Evolutionary conservation across 2,113 vertebrate genomes (phyloP).

Genomic region (Toxostoma redivivum): DNA sequence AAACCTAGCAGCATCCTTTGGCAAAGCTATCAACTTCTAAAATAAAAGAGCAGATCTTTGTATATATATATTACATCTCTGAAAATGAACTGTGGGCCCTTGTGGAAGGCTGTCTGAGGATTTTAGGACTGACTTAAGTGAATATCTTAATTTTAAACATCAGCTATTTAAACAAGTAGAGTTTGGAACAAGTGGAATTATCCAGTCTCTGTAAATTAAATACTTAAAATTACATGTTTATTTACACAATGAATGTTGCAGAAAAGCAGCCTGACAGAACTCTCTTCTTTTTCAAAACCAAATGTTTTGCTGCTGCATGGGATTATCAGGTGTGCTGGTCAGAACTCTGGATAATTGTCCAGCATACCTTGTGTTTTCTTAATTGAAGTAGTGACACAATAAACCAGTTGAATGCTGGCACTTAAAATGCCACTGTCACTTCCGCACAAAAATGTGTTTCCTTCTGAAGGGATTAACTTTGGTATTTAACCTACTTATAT

Average conservation of each 20-base stretch:
- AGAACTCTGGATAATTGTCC: not conserved
- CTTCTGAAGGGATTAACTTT: not conserved
- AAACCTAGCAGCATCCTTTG: conserved; percentile 94
- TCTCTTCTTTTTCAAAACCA: not conserved
- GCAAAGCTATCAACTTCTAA: conserved; percentile 98
- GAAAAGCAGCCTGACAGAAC: not conserved
- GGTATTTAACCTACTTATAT: not conserved
- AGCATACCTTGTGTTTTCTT: conserved; percentile 15
- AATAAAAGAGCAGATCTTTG: conserved; percentile 10
- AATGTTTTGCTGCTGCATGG: conserved; percentile 15
- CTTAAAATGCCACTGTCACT: conserved; percentile 50
- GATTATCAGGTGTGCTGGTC: not conserved
- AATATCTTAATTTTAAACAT: conserved; percentile 43
- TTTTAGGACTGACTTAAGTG: conserved; percentile 59
- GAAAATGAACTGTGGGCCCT: conserved; percentile 41
- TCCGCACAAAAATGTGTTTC: conserved; percentile 36
- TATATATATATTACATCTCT: conserved; percentile 32
- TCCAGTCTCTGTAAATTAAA: conserved; percentile 58
- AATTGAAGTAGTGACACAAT: not conserved
- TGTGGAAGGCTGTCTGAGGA: conserved; percentile 40
- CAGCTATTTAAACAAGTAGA: conserved; percentile 60
- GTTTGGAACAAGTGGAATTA: conserved; percentile 57
- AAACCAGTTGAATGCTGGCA: conserved; percentile 20
- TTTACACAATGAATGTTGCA: conserved; percentile 47
- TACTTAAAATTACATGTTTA: conserved; percentile 20